Evolutionary conservation across 2,113 vertebrate genomes (phyloP).

Genomic region (Castor canadensis): DNA sequence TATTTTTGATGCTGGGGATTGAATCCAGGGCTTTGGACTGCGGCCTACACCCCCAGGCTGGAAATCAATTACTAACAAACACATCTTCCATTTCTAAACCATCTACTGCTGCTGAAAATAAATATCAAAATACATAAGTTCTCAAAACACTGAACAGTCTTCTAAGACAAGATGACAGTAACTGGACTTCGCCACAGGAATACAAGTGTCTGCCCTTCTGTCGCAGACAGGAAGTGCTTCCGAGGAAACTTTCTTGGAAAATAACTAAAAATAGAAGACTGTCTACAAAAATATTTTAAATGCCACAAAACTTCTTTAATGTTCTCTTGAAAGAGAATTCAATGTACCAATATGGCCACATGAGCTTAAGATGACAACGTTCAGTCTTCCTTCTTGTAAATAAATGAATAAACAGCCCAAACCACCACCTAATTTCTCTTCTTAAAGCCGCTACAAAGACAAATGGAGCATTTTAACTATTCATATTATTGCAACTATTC

Average conservation of each 20-base stretch:
- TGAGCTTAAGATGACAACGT: not conserved
- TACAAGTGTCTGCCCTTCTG: not conserved
- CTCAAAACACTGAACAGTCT: not conserved
- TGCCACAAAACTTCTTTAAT: slow-evolving; percentile 42
- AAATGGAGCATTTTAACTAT: not conserved
- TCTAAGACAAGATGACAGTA: not conserved
- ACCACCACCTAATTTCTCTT: not conserved
- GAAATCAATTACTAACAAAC: slow-evolving; percentile 18
- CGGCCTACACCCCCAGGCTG: not conserved
- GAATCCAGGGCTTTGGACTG: not conserved
- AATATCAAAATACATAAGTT: not conserved
- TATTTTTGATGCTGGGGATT: not conserved
- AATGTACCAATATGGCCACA: not conserved
- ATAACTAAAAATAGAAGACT: slow-evolving; percentile 57
- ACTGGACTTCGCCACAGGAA: not conserved
- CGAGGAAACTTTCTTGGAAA: slow-evolving; percentile 50
- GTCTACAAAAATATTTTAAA: slow-evolving; percentile 61
- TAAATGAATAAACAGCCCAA: not conserved
- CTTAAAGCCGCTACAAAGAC: not conserved
- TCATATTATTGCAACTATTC: not conserved
- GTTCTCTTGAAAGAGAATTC: slow-evolving; percentile 48
- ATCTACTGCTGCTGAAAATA: not conserved
- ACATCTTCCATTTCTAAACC: not conserved
- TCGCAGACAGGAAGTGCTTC: slow-evolving; percentile 26
- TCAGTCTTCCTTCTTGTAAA: slow-evolving; percentile 1